Evolutionary conservation across 2,797 vertebrate species (phyloP), one percentile per base, ranked within the genome.

Genomic region (Microcaecilia unicolor): DNA sequence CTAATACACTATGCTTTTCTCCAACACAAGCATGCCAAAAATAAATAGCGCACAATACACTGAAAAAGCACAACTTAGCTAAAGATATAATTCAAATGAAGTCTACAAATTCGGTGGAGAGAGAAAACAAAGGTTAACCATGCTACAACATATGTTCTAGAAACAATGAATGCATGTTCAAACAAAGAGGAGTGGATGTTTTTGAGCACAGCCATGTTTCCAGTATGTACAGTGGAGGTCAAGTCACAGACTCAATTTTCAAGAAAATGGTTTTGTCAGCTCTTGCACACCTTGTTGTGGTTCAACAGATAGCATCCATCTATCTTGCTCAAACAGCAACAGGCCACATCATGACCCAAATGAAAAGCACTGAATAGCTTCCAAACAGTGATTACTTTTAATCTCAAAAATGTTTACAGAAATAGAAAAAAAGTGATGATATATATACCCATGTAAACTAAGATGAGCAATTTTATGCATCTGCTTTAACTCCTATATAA

Each of bases 121-220:
- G n/a, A n/a, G n/a, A n/a, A n/a, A 25, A 13, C 9, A 25, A 15
- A 15, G n/a, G n/a, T n/a, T n/a, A n/a, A n/a, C n/a, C n/a, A n/a
- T n/a, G n/a, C n/a, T 31, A 17, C 11, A 25, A 4, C 7, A 13
- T 18, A 18, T 25, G 13, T 23, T 36, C 25, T 28, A 16, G 18
- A 28, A 48, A 34, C 12, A 40, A 37, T 15, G 17, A 4, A 22
- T 26, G 6, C 6, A 37, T 12, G 15, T 18, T 25, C 42, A 43
- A 40, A 43, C 33, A 13, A 25, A 27, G 14, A 24, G 44, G 31
- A n/a, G 15, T n/a, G n/a, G n/a, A n/a, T n/a, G n/a, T n/a, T 57
- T 58, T 44, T 34, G 20, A 55, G 40, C 18, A 20, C 21, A 38
- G 22, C 37, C 14, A 12, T 14, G 16, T 47, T n/a, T 53, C 25